Evolutionary conservation across 2,888 invertebrate genomes (phyloP), one percentile per base, ranked within the genome.

Genomic region (Parnassius apollo): DNA sequence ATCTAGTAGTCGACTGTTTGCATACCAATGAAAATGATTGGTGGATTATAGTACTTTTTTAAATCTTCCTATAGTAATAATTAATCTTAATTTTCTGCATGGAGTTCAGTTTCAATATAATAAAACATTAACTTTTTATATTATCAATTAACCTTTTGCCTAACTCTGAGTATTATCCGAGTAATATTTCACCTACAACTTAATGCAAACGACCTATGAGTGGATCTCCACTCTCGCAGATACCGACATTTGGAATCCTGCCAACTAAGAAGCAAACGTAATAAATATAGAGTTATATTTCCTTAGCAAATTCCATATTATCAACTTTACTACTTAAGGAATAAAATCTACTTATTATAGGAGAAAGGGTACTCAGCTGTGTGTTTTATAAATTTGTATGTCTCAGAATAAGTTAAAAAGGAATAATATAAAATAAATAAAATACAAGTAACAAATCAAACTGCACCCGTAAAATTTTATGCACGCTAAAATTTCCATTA

Each of bases 401-500:
- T 22, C 4, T 18, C 8, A 10, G 2, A 22, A 35, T 60, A 42
- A 11, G 46, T 35, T n/a, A 42, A 54, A 53, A 13, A 13, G 46
- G 9, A 55, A 42, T 10, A n/a, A n/a, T n/a, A n/a, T 1, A 18
- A 53, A 42, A 13, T 8, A 53, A 51, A 60, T 44, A 57, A 35
- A 48, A 51, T 46, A 42, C 64, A 66, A 57, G 59, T 65, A 61
- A 64, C 62, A 69, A 65, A 63, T 71, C 70, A 66, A 69, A 66
- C 62, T 65, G 68, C 66, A 70, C 59, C 68, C 69, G 62, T 72
- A 71, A 72, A 75, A 72, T 62, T 69, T 71, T 74, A 75, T 66
- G 68, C 65, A 68, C 69, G 66, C 66, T 71, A 67, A 72, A 72
- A 71, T 66, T 68, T 72, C 70, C 66, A 59, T 66, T 66, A 65